A percentile compares a stretch with the other conserved stretches of the same genome.
Conservation (phyloP, 2,113 vertebrate species). For the Clupea harengus region DNA sequence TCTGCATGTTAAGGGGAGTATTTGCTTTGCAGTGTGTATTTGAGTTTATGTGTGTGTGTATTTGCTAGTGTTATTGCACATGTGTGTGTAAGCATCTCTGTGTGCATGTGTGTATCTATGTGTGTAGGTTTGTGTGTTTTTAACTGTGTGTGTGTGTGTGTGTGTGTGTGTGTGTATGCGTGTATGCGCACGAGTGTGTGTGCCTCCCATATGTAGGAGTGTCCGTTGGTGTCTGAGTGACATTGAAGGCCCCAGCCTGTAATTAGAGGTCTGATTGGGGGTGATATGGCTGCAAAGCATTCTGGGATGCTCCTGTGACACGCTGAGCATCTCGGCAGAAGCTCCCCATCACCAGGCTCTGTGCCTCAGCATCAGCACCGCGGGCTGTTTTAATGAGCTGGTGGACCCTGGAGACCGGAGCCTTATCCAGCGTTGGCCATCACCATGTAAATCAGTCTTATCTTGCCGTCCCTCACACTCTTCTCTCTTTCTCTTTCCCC, state of each 20-base stretch:
- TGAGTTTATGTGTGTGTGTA: neutral
- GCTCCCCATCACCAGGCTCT: conserved; percentile 53
- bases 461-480: conserved; percentile 32
- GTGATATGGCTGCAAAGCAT: conserved; percentile 47
- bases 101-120: conserved; percentile 3
- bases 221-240: conserved; percentile 42
- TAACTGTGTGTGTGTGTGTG: neutral
- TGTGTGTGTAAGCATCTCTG: neutral
- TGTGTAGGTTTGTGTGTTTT: neutral
- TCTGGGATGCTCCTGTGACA: conserved; percentile 49
- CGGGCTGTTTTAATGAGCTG: conserved; percentile 55
- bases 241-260: conserved; percentile 53
- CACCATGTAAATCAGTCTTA: conserved; percentile 51
- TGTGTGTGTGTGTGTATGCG: conserved; percentile 9
- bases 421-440: conserved; percentile 50
- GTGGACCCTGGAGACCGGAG: conserved; percentile 50
- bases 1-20: neutral
- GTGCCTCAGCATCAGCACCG: conserved; percentile 37
- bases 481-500: conserved; percentile 3
- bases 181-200: neutral
- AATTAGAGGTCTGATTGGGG: conserved; percentile 51
- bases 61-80: neutral
- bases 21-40: neutral
- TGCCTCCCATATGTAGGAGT: conserved; percentile 32
- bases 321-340: conserved; percentile 48